Evolutionary conservation across 2,888 invertebrate genomes (phyloP).

Genomic region (Crematogaster levior): DNA sequence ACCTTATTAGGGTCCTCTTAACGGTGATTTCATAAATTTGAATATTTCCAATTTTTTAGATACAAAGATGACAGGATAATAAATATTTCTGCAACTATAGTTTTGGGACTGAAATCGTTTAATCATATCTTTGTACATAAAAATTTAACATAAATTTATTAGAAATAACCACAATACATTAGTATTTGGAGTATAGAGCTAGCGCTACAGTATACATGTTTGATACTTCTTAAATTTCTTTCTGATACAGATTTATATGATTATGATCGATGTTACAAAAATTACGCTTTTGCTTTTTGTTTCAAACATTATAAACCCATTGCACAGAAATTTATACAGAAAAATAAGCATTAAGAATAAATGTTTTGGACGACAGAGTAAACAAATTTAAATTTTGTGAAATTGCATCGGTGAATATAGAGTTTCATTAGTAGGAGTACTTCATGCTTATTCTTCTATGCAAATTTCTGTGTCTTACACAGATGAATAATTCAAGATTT

Average conservation of each 20-base stretch:
- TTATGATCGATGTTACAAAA: slow-evolving; percentile 80
- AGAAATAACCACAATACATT: slow-evolving; percentile 84
- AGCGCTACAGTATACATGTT: slow-evolving; percentile 83
- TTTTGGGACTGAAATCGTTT: slow-evolving; percentile 82
- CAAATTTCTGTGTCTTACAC: slow-evolving; percentile 34
- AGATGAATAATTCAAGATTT: slow-evolving; percentile 14
- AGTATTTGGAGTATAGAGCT: slow-evolving; percentile 83
- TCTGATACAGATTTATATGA: slow-evolving; percentile 70
- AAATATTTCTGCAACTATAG: neutral
- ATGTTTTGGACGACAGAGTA: neutral
- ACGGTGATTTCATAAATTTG: neutral
- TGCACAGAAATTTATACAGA: slow-evolving; percentile 28
- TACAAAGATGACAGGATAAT: neutral
- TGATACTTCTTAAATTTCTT: slow-evolving; percentile 81
- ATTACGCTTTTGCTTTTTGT: slow-evolving; percentile 65
- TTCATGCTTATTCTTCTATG: slow-evolving; percentile 15
- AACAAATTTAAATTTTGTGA: slow-evolving; percentile 10
- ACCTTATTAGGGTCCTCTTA: too few relatives aligned
- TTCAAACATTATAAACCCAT: slow-evolving; percentile 66
- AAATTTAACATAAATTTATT: slow-evolving; percentile 83
- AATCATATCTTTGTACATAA: slow-evolving; percentile 84
- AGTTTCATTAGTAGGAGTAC: neutral
- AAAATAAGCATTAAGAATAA: slow-evolving; percentile 5
- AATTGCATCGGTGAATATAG: neutral
- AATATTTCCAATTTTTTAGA: neutral